Percentiles rank a stretch among this genome's conserved stretches.
Evolutionary conservation across 2,113 vertebrate genomes (phyloP).

Genomic region (Sinocyclocheilus anophthalmus): DNA sequence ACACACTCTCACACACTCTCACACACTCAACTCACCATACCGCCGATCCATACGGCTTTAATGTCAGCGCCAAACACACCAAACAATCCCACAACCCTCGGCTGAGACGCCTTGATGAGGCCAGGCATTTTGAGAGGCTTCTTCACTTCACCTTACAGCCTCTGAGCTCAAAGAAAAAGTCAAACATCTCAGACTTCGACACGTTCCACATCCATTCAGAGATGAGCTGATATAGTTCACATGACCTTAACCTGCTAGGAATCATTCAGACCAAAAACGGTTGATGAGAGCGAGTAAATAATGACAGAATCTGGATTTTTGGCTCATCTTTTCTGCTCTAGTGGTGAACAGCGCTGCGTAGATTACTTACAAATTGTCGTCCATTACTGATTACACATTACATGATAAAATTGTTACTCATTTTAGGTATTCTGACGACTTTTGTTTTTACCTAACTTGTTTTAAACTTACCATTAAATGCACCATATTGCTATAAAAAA

Average conservation of each 20-base stretch:
- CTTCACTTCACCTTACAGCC: background rate
- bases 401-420: no score
- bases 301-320: background rate
- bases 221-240: background rate
- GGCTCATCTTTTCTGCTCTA: no score
- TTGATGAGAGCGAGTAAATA: background rate
- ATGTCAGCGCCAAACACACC: background rate
- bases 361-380: no score
- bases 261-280: no score
- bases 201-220: background rate
- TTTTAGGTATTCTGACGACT: no score
- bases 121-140: background rate
- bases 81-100: background rate
- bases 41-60: background rate
- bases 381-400: no score
- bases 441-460: no score
- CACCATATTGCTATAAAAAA: no score
- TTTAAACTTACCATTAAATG: no score
- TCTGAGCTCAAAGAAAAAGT: background rate
- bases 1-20: background rate
- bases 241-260: no score
- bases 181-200: background rate
- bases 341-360: no score
- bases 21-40: background rate
- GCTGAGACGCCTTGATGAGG: background rate